Evolutionary conservation across 2,113 vertebrate genomes (phyloP).

Genomic region (Zosterops pallidus): DNA sequence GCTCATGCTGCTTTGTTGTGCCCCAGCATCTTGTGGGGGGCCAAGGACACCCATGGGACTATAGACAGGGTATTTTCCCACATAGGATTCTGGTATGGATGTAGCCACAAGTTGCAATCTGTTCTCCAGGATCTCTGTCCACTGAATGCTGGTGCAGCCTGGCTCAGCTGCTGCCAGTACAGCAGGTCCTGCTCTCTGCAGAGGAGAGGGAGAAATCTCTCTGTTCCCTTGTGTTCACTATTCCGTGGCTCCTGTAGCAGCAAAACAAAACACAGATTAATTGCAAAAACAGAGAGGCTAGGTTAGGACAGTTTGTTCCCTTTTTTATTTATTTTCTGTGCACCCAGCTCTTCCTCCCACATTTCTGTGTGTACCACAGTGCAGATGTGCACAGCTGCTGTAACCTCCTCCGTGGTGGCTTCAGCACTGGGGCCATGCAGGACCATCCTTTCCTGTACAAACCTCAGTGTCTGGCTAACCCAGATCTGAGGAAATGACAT

Average conservation of each 20-base stretch:
- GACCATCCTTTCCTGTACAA: background rate
- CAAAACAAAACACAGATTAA: background rate
- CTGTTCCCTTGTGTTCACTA: background rate
- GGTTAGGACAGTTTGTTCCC: background rate
- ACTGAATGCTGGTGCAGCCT: background rate
- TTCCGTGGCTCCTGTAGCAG: background rate
- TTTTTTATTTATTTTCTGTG: background rate
- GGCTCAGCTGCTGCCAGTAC: background rate
- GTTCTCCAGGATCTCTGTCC: background rate
- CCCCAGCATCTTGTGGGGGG: background rate
- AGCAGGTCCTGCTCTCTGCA: background rate
- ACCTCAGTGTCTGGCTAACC: background rate
- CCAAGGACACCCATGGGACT: background rate
- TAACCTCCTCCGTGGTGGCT: background rate
- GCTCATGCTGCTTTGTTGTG: background rate
- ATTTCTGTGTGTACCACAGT: background rate
- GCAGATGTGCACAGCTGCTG: constrained; percentile 9
- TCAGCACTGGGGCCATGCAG: background rate
- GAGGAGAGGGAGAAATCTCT: background rate
- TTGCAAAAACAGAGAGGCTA: background rate
- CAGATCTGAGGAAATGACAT: background rate
- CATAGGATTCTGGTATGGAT: rapidly evolving
- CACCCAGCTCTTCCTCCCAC: background rate
- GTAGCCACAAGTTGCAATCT: background rate
- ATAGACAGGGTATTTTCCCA: background rate